Evolutionary conservation across 2,797 vertebrate genomes (phyloP).

Genomic region (Eleutherodactylus coqui): DNA sequence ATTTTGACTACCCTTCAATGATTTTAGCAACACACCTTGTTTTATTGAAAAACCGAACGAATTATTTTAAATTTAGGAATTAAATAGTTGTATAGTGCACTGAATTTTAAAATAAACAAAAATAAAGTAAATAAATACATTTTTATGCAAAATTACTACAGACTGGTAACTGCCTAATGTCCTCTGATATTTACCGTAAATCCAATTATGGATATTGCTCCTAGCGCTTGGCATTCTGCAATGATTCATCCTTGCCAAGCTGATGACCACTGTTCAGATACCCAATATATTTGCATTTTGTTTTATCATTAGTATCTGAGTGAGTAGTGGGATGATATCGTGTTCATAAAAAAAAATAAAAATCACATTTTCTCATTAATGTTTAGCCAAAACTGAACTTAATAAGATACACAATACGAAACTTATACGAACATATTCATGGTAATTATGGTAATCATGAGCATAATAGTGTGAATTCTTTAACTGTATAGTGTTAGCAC

Average conservation of each 20-base stretch:
- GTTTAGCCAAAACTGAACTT: neutral
- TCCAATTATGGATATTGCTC: slow-evolving; percentile 12
- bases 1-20: no score
- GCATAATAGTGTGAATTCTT: neutral
- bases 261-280: slow-evolving; percentile 7
- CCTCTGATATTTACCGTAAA: slow-evolving; percentile 4
- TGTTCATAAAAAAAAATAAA: no score
- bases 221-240: neutral
- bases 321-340: neutral
- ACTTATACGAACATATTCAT: neutral
- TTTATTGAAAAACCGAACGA: no score
- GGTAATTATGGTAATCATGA: neutral
- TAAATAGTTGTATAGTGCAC: no score
- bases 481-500: neutral
- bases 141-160: neutral
- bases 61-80: no score
- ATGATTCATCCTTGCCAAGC: slow-evolving; percentile 36
- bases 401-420: slow-evolving; percentile 1
- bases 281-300: slow-evolving; percentile 8
- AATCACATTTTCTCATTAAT: no score
- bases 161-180: neutral
- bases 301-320: neutral
- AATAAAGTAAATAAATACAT: neutral
- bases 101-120: no score
- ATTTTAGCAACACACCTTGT: no score